A percentile compares a stretch with the other conserved stretches of the same genome.
Conservation (phyloP, 2,797 vertebrate species). For the Ptychobarbus kaznakovi region DNA sequence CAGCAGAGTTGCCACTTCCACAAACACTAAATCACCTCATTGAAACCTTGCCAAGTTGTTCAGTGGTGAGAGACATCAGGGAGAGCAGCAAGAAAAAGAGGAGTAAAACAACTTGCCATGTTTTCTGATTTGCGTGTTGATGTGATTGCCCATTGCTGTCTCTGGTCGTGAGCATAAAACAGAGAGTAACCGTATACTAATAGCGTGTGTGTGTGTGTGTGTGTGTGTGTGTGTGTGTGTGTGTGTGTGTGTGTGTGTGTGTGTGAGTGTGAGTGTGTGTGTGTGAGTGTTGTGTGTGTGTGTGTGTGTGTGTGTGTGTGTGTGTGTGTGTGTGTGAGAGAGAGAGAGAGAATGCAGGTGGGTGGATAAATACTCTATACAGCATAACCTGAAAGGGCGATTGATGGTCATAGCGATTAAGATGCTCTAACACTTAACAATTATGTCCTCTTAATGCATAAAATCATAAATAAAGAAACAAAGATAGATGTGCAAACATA, state of each 20-base stretch:
- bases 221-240: too few relatives aligned
- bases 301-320: neutral
- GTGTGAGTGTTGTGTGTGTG: neutral
- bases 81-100: slow-evolving; percentile 28
- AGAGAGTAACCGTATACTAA: slow-evolving; percentile 33
- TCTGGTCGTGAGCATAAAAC: slow-evolving; percentile 31
- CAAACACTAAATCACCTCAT: slow-evolving; percentile 65
- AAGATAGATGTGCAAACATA: neutral
- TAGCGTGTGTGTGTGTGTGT: neutral
- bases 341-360: slow-evolving; percentile 11
- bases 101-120: slow-evolving; percentile 33
- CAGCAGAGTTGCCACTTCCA: slow-evolving; percentile 62
- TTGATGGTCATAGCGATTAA: slow-evolving; percentile 38
- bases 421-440: slow-evolving; percentile 41
- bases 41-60: slow-evolving; percentile 66
- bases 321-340: neutral
- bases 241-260: neutral
- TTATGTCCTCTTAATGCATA: slow-evolving; percentile 35
- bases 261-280: neutral
- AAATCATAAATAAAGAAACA: slow-evolving; percentile 27
- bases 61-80: slow-evolving; percentile 42
- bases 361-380: slow-evolving; percentile 18
- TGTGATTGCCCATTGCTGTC: slow-evolving; percentile 38
- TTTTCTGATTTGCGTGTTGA: slow-evolving; percentile 36
- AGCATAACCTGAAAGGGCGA: slow-evolving; percentile 26